Percentiles rank a stretch among this genome's conserved stretches.
Conservation (phyloP, 2,113 vertebrate genomes). For the Vidua macroura region DNA sequence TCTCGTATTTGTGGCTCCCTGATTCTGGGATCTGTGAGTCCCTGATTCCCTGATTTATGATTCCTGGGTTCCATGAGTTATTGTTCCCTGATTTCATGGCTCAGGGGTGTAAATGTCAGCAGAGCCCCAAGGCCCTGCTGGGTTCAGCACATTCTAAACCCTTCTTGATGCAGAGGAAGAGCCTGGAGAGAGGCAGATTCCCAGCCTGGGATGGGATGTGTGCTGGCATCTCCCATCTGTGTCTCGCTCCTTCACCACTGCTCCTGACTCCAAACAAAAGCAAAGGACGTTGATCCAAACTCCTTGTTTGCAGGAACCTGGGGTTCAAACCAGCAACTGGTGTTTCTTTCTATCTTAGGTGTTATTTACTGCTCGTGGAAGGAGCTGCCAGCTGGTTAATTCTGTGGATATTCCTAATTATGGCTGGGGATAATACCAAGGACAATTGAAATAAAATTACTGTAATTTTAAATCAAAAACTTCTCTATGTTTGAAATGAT, state of each 20-base stretch:
- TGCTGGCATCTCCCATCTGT: accelerated
- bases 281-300: accelerated
- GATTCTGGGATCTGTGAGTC: accelerated
- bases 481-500: neutral
- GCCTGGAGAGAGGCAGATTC: neutral
- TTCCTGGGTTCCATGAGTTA: neutral
- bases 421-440: conserved; percentile 2
- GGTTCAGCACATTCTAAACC: accelerated
- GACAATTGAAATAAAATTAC: conserved; percentile 44
- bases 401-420: conserved; percentile 30
- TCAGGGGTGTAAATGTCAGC: neutral
- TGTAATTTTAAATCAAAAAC: conserved; percentile 35
- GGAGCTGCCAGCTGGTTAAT: neutral
- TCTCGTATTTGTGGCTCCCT: accelerated
- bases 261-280: neutral
- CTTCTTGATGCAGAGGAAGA: neutral
- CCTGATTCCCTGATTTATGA: neutral
- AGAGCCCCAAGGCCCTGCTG: neutral
- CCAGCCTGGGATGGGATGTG: neutral
- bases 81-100: neutral
- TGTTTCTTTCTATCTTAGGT: neutral
- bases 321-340: neutral
- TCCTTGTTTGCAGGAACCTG: neutral
- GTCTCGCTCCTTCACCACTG: accelerated
- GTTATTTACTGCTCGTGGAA: neutral